Percentiles rank a stretch among this genome's conserved stretches.
Evolutionary conservation across 2,888 invertebrate species (phyloP).

Genomic region (Dryobotodes eremita): DNA sequence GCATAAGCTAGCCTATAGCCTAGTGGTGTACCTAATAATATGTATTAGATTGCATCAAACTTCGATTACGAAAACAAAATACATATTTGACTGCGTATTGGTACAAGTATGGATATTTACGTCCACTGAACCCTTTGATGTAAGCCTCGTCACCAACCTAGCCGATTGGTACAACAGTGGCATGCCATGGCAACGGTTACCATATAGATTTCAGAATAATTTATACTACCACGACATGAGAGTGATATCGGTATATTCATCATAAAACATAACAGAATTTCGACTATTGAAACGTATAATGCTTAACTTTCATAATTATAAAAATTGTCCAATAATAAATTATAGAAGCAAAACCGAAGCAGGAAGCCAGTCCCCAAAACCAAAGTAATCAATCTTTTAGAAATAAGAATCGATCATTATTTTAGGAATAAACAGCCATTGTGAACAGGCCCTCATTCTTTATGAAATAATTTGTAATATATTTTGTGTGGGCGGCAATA

Average conservation of each 20-base stretch:
- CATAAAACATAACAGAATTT: neutral
- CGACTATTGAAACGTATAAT: neutral
- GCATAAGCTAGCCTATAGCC: neutral
- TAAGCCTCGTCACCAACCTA: neutral
- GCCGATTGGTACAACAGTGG: neutral
- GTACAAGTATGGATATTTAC: neutral
- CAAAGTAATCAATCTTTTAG: slow-evolving; percentile 55
- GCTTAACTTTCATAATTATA: neutral
- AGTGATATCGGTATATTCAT: neutral
- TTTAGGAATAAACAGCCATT: slow-evolving; percentile 52
- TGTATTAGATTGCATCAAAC: neutral
- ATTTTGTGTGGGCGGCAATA: slow-evolving; percentile 43
- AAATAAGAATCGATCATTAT: slow-evolving; percentile 63
- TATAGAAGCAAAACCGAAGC: neutral
- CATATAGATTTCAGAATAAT: too few species aligned
- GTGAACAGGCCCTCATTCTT: slow-evolving; percentile 33
- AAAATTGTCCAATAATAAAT: neutral
- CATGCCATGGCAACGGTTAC: neutral
- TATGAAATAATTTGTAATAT: slow-evolving; percentile 56
- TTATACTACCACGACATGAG: neutral
- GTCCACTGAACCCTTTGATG: neutral
- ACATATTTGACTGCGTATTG: neutral
- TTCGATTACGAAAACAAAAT: neutral
- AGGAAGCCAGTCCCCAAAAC: slow-evolving; percentile 17
- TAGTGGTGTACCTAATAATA: neutral